These are phyloP conservation scores for Aquatica leii DNA, from an alignment of 2,888 invertebrate species.

Conservation along the genomic window DNA sequence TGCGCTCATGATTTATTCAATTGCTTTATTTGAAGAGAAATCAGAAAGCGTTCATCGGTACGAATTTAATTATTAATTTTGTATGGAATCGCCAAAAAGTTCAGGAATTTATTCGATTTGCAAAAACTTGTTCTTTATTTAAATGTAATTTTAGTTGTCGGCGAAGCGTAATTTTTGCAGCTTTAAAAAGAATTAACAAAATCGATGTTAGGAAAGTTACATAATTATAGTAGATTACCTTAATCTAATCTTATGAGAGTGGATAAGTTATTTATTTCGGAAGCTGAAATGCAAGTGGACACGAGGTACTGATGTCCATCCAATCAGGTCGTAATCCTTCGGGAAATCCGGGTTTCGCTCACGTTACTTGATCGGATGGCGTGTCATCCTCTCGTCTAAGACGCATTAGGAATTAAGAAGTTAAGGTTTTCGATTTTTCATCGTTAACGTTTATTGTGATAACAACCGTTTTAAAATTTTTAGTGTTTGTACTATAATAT, in stretches of 20 bases:
- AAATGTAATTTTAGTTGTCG: no score
- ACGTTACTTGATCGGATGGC: conserved; percentile 36
- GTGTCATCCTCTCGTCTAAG: conserved; percentile 31
- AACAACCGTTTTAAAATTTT: no score
- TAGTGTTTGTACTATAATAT: no score
- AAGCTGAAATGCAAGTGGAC: conserved; percentile 38
- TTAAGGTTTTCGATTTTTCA: conserved; percentile 15
- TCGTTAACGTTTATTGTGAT: no score
- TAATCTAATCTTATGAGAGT: conserved; percentile 34
- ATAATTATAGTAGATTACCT: conserved; percentile 29
- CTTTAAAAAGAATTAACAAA: neutral
- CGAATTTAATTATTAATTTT: no score
- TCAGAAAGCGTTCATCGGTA: no score
- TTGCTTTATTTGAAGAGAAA: no score
- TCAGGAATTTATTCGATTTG: no score
- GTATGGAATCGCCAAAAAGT: no score
- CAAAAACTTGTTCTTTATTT: no score
- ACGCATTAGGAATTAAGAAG: conserved; percentile 40
- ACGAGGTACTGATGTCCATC: conserved; percentile 40
- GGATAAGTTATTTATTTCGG: conserved; percentile 36
- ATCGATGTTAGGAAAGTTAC: conserved; percentile 24
- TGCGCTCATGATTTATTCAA: no score
- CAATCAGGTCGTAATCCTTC: conserved; percentile 40
- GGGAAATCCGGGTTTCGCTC: conserved; percentile 35
- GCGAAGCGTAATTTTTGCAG: no score